Percentiles rank a stretch among this genome's conserved stretches.
phyloP scores from a whole-genome alignment of 2,113 vertebrate species.

The Talpa occidentalis region DNA sequence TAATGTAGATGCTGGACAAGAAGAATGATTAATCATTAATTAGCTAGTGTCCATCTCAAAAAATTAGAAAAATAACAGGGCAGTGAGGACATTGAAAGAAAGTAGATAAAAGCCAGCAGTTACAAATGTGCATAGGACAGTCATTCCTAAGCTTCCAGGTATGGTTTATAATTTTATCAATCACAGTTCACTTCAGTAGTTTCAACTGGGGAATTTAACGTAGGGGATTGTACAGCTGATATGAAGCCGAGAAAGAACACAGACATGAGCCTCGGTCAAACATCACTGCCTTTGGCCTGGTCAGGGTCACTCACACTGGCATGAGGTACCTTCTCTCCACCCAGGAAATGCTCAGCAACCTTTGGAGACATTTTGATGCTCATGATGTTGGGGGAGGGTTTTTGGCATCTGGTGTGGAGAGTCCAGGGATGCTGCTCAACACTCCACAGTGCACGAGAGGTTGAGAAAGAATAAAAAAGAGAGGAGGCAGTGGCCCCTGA shows the following conservation, averaged over 20 bases:
- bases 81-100: background rate
- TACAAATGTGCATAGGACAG: background rate
- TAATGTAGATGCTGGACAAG: background rate
- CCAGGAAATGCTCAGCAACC: background rate
- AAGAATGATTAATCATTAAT: background rate
- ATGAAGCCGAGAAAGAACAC: background rate
- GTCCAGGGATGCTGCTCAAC: background rate
- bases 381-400: background rate
- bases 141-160: background rate
- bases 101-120: background rate
- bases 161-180: background rate
- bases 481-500: background rate
- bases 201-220: background rate
- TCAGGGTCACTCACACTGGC: background rate
- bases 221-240: background rate
- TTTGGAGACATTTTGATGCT: background rate
- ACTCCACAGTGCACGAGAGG: too few relatives aligned
- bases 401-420: background rate
- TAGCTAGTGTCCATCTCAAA: background rate
- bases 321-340: fast-evolving
- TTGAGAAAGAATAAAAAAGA: background rate
- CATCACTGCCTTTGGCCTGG: background rate
- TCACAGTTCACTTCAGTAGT: background rate
- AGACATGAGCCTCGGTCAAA: background rate
- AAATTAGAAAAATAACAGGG: background rate